Conservation (phyloP, 2,888 invertebrate species). For the Cephus sareptanus region DNA sequence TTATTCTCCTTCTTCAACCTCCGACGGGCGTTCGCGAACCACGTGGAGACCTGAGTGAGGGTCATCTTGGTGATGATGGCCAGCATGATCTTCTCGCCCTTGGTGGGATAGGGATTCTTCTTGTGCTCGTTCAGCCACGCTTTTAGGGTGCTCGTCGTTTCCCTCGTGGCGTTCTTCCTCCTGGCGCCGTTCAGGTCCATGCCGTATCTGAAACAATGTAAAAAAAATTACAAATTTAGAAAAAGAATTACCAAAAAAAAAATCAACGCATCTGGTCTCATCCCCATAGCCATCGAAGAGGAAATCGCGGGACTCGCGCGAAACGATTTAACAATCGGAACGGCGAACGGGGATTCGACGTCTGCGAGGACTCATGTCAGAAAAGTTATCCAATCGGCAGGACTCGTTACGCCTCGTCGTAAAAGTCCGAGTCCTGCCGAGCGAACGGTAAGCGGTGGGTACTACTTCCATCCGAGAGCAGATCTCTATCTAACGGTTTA, state of each 20-base stretch:
- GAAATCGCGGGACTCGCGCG: too few species aligned
- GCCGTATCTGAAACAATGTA: constrained; percentile 79
- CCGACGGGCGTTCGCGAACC: constrained; percentile 98
- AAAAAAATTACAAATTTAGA: constrained; percentile 36
- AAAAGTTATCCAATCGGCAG: constrained; percentile 64
- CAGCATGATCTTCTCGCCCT: constrained; percentile 99
- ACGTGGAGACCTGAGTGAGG: constrained; percentile 96
- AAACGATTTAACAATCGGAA: too few species aligned
- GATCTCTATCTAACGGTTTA: constrained; percentile 66
- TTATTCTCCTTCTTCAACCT: constrained; percentile 98
- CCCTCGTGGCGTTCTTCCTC: constrained; percentile 97
- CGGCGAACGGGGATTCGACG: too few species aligned
- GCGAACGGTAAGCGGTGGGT: constrained; percentile 51
- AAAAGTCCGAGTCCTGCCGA: constrained; percentile 53
- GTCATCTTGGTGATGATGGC: constrained; percentile 99
- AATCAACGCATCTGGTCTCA: too few species aligned
- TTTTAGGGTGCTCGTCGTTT: constrained; percentile 97
- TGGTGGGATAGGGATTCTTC: constrained; percentile 99
- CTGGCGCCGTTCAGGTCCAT: constrained; percentile 95
- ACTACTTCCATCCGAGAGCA: constrained; percentile 62
- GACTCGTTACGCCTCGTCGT: constrained; percentile 60
- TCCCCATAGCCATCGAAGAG: too few species aligned
- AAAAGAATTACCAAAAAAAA: too few species aligned
- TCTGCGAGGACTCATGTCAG: constrained; percentile 3
- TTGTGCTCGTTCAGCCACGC: constrained; percentile 99